Evolutionary conservation across 2,113 vertebrate genomes (phyloP), one percentile per base, ranked within the genome.

Genomic region (Oncorhynchus gorbuscha): DNA sequence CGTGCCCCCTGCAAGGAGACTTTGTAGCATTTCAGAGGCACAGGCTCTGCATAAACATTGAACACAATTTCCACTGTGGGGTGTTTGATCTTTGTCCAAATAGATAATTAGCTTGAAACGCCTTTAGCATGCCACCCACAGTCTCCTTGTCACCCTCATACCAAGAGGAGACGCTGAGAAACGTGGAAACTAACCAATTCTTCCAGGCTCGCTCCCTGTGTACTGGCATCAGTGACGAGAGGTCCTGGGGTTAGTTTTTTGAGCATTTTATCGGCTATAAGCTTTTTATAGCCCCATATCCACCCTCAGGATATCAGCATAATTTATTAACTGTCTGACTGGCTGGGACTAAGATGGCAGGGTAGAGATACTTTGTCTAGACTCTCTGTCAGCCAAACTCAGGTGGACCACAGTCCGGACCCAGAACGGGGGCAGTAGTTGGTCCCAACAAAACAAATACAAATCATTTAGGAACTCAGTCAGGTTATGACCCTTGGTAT

Each of bases 41-140:
- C 77, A 73, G 75, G 48, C 75, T 77, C 83, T 75, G 75, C 80
- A 77, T 73, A 72, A 74, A 76, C 66, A 65, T 73, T 78, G 72
- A 83, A 77, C 84, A 79, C 78, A 66, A 87, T 84, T 81, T 83
- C 74, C 75, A 78, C 82, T 79, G 81, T 85, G 24, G 80, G 59
- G 73, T 77, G 81, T 86, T 88, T 90, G 82, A 87, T 87, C 78
- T 85, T 83, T 84, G 80, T 82, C 81, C 84, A 89, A 87, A 88
- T 85, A 83, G 76, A 89, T 90, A 84, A 89, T 91, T 89, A 85
- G 76, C 79, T 78, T 64, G 73, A 76, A 72, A 82, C 65, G 83
- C 74, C 74, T 73, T 68, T 71, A 68, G 76, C 49, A 67, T 22
- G 35, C 83, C 87, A 79, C 86, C 86, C 79, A 85, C 81, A 5